phyloP scores from a whole-genome alignment of 2,113 vertebrate species.

The Neolamprologus fasciatus region DNA sequence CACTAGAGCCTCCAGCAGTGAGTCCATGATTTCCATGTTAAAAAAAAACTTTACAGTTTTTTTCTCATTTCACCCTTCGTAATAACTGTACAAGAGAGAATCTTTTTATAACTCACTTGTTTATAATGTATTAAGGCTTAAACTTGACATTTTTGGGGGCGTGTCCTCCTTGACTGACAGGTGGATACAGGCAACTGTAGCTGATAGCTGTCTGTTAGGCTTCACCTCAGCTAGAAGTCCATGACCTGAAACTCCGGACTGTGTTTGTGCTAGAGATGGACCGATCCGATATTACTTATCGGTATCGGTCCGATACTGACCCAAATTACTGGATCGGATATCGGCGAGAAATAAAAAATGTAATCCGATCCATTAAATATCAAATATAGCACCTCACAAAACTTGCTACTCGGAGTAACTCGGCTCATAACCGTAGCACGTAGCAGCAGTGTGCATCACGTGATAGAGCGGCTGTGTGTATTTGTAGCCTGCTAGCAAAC shows the following conservation, averaged over 20 bases:
- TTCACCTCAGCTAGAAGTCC: not conserved
- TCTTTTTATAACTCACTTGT: not conserved
- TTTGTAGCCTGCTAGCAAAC: no score
- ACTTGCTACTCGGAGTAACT: no score
- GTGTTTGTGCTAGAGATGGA: not conserved
- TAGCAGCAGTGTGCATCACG: no score
- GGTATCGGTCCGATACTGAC: no score
- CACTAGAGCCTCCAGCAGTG: not conserved
- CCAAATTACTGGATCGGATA: no score
- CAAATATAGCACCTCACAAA: no score
- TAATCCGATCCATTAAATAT: no score
- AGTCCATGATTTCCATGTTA: not conserved
- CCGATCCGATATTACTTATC: no score
- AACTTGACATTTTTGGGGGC: not conserved
- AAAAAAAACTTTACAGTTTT: not conserved
- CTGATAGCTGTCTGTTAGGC: not conserved
- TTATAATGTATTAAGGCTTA: not conserved
- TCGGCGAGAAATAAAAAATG: no score
- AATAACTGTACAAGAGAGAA: not conserved
- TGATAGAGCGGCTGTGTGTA: no score
- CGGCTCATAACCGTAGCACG: no score
- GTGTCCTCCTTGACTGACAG: not conserved
- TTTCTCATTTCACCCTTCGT: accelerated
- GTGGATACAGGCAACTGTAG: not conserved
- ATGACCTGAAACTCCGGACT: not conserved